A percentile compares a stretch with the other conserved stretches of the same genome.
phyloP scores from a whole-genome alignment of 2,113 vertebrate genomes.

The Charadrius vociferus region DNA sequence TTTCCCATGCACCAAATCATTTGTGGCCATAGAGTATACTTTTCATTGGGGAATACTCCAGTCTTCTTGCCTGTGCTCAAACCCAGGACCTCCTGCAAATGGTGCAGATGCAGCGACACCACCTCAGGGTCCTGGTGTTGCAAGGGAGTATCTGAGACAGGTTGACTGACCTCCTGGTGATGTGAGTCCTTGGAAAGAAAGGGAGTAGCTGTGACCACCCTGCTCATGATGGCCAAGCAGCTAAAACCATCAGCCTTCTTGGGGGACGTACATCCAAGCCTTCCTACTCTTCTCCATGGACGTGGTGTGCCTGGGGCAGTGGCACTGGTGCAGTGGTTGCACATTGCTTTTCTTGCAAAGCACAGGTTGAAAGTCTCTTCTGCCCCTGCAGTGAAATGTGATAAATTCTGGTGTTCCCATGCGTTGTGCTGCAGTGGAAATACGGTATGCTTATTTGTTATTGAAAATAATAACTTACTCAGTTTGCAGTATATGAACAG shows the following conservation, averaged over 20 bases:
- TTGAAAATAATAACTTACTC: neutral
- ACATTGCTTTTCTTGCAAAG: too few relatives aligned
- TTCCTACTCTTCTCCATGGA: neutral
- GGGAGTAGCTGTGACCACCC: neutral
- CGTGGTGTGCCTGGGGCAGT: neutral
- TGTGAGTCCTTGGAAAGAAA: fast-evolving
- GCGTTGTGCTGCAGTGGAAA: neutral
- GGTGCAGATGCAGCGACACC: neutral
- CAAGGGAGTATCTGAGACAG: neutral
- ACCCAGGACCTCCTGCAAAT: neutral
- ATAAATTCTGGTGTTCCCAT: neutral
- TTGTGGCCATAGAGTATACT: neutral
- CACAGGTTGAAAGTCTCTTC: neutral
- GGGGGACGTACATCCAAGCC: too few relatives aligned
- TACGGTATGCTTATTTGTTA: neutral
- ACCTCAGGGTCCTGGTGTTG: neutral
- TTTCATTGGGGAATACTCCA: neutral
- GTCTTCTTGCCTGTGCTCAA: neutral
- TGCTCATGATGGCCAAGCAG: neutral
- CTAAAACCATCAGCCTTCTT: neutral
- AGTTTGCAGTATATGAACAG: neutral
- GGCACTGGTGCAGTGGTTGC: too few relatives aligned
- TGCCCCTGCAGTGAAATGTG: neutral
- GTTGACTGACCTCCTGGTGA: neutral
- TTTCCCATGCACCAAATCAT: neutral